Percentiles rank a stretch among this genome's conserved stretches.
phyloP scores from a whole-genome alignment of 2,113 vertebrate genomes.

The Oxyura jamaicensis region DNA sequence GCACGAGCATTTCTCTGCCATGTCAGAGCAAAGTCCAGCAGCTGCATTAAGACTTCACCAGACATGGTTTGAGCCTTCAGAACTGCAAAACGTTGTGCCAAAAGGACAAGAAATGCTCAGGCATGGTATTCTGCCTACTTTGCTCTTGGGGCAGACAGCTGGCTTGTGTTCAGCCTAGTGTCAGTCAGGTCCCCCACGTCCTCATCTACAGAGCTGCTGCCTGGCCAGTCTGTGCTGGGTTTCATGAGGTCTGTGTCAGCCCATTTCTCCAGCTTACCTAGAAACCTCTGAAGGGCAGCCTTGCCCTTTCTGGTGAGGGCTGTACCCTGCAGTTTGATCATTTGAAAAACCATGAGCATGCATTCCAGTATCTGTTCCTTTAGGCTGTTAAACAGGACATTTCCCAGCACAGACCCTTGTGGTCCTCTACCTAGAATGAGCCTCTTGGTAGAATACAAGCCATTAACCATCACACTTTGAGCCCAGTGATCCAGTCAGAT shows the following conservation, averaged over 20 bases:
- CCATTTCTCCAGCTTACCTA: background rate
- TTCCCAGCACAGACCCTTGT: background rate
- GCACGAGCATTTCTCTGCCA: background rate
- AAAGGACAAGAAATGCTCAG: background rate
- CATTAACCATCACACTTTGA: background rate
- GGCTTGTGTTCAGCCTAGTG: rapidly evolving
- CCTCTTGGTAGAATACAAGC: background rate
- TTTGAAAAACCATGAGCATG: background rate
- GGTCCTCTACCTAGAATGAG: background rate
- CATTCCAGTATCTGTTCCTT: background rate
- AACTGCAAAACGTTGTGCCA: background rate
- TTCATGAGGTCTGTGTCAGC: background rate
- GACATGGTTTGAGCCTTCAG: background rate
- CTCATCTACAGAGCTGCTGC: background rate
- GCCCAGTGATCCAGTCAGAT: background rate
- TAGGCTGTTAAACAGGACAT: background rate
- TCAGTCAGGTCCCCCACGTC: background rate
- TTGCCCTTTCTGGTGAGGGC: background rate
- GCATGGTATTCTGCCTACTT: background rate
- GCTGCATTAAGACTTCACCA: background rate
- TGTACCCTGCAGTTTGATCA: background rate
- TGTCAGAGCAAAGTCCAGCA: background rate
- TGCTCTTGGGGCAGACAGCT: background rate
- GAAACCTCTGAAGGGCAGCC: background rate
- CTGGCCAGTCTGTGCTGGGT: background rate